A percentile compares a stretch with the other conserved stretches of the same genome.
Evolutionary conservation across 2,888 invertebrate genomes (phyloP).

Genomic region (Lepidonotus clava): DNA sequence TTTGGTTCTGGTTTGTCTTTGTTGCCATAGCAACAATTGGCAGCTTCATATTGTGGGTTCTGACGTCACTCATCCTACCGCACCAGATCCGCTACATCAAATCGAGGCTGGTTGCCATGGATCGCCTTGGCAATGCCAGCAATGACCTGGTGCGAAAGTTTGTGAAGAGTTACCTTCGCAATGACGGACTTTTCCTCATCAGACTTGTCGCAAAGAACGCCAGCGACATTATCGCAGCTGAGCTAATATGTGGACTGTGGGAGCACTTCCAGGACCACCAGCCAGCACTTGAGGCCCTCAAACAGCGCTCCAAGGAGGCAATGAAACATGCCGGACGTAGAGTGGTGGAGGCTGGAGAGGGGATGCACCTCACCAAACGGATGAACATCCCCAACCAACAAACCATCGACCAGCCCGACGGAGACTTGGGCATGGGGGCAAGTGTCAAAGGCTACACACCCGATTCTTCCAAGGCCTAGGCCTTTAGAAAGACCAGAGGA

Average conservation of each 20-base stretch:
- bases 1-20: conserved; percentile 65
- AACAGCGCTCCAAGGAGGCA: conserved; percentile 45
- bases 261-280: conserved; percentile 52
- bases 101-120: conserved; percentile 60
- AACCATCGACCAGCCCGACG: conserved; percentile 20
- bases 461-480: conserved; percentile 32
- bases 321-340: conserved; percentile 35
- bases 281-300: conserved; percentile 32
- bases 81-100: conserved; percentile 61
- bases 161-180: conserved; percentile 61
- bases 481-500: no score
- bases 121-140: conserved; percentile 41
- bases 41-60: conserved; percentile 61
- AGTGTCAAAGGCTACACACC: conserved; percentile 33
- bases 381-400: background rate
- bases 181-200: conserved; percentile 66
- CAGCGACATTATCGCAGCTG: conserved; percentile 66
- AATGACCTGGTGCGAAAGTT: conserved; percentile 58
- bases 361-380: conserved; percentile 42
- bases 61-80: conserved; percentile 50
- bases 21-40: conserved; percentile 56
- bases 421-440: background rate
- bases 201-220: conserved; percentile 65
- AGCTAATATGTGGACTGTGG: conserved; percentile 65
- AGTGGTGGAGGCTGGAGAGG: conserved; percentile 36